Conservation (phyloP, 2,797 vertebrate species). For the Notolabrus celidotus region DNA sequence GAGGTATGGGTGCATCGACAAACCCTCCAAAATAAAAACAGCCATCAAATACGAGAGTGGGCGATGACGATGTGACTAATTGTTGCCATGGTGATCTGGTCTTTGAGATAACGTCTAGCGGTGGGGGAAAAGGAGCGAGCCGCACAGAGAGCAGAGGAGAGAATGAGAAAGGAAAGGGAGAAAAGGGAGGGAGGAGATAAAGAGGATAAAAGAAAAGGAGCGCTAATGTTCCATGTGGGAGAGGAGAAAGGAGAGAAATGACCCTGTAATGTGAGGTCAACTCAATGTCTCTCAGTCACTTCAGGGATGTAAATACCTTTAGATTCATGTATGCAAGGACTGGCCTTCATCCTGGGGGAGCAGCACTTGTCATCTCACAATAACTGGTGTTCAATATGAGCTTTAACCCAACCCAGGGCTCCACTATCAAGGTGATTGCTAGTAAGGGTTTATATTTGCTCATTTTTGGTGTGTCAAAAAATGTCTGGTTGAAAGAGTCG, state of each 20-base stretch:
- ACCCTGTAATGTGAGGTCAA: conserved; percentile 71
- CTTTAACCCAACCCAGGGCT: conserved; percentile 44
- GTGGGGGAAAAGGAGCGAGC: conserved; percentile 59
- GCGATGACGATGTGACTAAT: conserved; percentile 83
- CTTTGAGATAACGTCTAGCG: conserved; percentile 77
- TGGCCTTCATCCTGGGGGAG: conserved; percentile 50
- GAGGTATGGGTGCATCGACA: conserved; percentile 67
- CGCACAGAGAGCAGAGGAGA: conserved; percentile 48
- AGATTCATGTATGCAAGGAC: conserved; percentile 59
- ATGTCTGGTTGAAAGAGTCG: conserved; percentile 17
- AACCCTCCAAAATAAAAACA: conserved; percentile 80
- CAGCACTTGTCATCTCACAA: conserved; percentile 51
- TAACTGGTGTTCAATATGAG: conserved; percentile 59
- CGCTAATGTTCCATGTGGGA: conserved; percentile 58
- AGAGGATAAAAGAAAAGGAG: conserved; percentile 41
- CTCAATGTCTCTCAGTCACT: conserved; percentile 65
- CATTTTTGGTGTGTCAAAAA: conserved; percentile 7
- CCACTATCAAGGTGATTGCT: conserved; percentile 52
- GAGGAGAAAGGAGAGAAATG: conserved; percentile 55
- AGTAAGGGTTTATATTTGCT: conserved; percentile 8
- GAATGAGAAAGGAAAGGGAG: conserved; percentile 38
- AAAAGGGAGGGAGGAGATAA: conserved; percentile 22
- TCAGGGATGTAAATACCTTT: conserved; percentile 63
- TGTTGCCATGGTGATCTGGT: conserved; percentile 83
- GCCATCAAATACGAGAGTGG: conserved; percentile 79